These are phyloP conservation scores for Thysanoteuthis rhombus DNA, from an alignment of 2,888 invertebrate species.

Conservation along the genomic window DNA sequence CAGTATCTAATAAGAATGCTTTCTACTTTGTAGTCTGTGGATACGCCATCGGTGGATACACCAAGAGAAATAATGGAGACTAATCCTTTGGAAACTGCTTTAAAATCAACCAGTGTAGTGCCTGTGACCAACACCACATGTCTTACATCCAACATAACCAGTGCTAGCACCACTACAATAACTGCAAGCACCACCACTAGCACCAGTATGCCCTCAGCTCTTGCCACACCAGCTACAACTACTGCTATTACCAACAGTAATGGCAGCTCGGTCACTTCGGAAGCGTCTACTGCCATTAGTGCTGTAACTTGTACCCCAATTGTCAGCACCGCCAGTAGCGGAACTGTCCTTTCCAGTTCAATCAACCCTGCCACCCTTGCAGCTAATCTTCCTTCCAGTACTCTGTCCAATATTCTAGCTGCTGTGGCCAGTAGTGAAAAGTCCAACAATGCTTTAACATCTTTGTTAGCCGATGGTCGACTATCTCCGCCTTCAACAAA, in stretches of 20 bases:
- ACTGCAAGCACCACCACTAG: background rate
- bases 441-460: background rate
- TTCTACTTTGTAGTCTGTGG: background rate
- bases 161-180: background rate
- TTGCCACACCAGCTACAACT: background rate
- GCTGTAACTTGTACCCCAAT: background rate
- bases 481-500: background rate
- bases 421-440: background rate
- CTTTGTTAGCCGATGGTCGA: background rate
- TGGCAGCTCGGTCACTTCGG: background rate
- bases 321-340: background rate
- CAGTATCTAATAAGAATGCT: background rate
- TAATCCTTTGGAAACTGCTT: constrained; percentile 20
- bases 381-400: background rate
- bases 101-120: background rate
- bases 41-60: background rate
- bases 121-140: background rate
- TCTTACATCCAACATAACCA: background rate
- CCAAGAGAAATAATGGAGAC: background rate
- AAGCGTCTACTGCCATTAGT: background rate
- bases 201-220: background rate
- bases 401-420: background rate
- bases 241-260: background rate
- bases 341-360: background rate
- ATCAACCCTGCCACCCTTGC: background rate